phyloP scores from a whole-genome alignment of 2,797 vertebrate species.

The Lycodopsis pacificus region DNA sequence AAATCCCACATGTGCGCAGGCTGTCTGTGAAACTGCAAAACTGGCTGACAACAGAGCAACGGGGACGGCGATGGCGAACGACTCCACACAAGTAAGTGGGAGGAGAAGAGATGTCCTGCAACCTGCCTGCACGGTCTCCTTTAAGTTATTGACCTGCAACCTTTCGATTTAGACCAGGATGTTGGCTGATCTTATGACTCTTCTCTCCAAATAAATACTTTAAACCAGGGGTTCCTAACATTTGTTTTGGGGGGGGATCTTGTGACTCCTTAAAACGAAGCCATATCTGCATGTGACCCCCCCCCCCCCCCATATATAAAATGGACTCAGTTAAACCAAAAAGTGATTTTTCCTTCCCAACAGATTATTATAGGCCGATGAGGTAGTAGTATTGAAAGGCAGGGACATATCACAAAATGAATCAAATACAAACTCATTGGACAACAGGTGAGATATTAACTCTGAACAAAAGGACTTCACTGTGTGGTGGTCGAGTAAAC shows the following conservation, averaged over 20 bases:
- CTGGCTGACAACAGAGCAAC: constrained; percentile 37
- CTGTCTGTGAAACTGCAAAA: constrained; percentile 39
- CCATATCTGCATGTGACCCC: too few relatives aligned
- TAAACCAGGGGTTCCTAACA: neutral
- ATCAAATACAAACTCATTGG: neutral
- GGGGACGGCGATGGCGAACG: constrained; percentile 83
- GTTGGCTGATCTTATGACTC: neutral
- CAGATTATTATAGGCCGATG: neutral
- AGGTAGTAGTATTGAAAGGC: neutral
- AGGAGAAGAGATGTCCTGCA: constrained; percentile 18
- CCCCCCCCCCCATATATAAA: neutral
- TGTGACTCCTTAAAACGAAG: neutral
- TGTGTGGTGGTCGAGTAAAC: neutral
- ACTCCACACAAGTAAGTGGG: constrained; percentile 85
- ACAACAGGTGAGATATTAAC: neutral
- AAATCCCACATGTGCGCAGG: constrained; percentile 52
- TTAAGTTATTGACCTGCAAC: neutral
- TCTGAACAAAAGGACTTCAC: neutral
- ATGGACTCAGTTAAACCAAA: neutral
- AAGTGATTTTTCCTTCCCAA: neutral
- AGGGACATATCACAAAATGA: neutral
- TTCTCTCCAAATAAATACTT: neutral
- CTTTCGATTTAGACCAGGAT: neutral
- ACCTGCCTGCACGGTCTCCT: neutral
- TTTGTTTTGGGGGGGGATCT: neutral